phyloP scores from a whole-genome alignment of 2,888 invertebrate genomes.

The Scaptomyza reducta region DNA sequence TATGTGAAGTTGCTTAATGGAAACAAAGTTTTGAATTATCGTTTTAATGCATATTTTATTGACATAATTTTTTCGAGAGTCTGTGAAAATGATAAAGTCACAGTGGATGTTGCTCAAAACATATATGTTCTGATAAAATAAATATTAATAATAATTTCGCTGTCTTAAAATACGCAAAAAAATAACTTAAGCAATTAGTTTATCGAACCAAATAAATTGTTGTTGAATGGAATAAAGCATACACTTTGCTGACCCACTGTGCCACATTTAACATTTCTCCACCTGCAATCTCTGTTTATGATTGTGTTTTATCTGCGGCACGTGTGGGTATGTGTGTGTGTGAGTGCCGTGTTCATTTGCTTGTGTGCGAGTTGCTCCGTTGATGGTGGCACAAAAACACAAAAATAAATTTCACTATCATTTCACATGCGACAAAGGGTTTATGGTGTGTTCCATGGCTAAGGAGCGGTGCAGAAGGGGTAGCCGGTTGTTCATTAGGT shows the following conservation, averaged over 20 bases:
- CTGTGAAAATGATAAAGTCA: no score
- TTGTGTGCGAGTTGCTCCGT: constrained; percentile 21
- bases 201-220: no score
- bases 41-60: no score
- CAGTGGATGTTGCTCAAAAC: no score
- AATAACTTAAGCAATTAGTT: no score
- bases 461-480: background rate
- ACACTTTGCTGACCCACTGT: constrained; percentile 18
- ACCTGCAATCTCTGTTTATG: constrained; percentile 52
- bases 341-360: constrained; percentile 44
- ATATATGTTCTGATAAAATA: no score
- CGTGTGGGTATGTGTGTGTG: constrained; percentile 25
- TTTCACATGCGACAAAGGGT: constrained; percentile 53
- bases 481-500: constrained; percentile 54
- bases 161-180: no score
- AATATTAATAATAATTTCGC: no score
- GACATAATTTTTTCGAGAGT: no score
- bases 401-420: constrained; percentile 62
- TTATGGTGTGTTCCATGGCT: constrained; percentile 7
- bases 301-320: constrained; percentile 22
- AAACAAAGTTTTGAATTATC: no score
- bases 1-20: no score
- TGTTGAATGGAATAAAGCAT: background rate
- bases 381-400: constrained; percentile 25
- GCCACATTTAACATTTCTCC: constrained; percentile 22